phyloP scores from a whole-genome alignment of 1,140 invertebrate genomes.

The Holcopasites calliopsidis region DNA sequence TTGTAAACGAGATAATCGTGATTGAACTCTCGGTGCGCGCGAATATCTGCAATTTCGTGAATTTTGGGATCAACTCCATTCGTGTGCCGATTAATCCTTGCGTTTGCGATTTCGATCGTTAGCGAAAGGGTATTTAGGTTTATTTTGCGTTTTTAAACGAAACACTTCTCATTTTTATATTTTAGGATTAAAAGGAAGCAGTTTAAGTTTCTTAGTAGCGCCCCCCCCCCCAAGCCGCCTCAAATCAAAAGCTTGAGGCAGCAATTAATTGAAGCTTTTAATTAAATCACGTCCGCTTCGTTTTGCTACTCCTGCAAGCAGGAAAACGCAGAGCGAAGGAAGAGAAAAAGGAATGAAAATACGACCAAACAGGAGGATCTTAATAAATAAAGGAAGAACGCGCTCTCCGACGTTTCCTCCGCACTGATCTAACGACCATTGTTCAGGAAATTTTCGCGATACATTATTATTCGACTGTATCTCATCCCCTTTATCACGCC shows the following conservation, averaged over 20 bases:
- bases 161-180: too few relatives aligned
- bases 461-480: not conserved
- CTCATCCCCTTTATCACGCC: not conserved
- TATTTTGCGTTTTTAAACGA: too few relatives aligned
- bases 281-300: constrained; percentile 11
- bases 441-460: not conserved
- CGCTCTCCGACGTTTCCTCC: constrained; percentile 21
- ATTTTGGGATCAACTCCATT: too few relatives aligned
- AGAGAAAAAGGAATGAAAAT: not conserved
- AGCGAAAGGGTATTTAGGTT: too few relatives aligned
- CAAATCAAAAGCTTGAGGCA: not conserved
- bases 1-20: too few relatives aligned
- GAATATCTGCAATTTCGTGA: too few relatives aligned
- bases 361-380: not conserved
- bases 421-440: not conserved
- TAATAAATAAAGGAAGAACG: not conserved
- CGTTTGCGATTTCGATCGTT: too few relatives aligned
- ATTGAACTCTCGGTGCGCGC: too few relatives aligned
- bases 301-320: not conserved
- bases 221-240: too few relatives aligned
- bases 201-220: too few relatives aligned
- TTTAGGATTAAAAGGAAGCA: too few relatives aligned
- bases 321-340: not conserved
- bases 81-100: too few relatives aligned
- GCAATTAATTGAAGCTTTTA: constrained; percentile 31